Evolutionary conservation across 1,140 invertebrate species (phyloP).

Genomic region (Rhagoletis zephyria): DNA sequence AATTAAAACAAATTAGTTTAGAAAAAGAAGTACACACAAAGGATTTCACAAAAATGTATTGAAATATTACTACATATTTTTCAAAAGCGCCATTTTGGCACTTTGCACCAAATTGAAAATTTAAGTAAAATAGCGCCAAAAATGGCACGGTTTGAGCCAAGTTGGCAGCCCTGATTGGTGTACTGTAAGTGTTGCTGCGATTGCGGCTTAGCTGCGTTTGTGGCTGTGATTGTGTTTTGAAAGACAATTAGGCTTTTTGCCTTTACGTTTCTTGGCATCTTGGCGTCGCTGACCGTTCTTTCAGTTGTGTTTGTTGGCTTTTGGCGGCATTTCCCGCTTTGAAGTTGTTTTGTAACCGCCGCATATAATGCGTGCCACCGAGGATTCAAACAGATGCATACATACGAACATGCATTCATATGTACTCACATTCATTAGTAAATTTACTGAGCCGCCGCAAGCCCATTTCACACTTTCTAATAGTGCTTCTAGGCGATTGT

Average conservation of each 20-base stretch:
- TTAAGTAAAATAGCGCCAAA: too few species aligned
- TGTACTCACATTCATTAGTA: not conserved
- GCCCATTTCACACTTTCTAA: conserved; percentile 36
- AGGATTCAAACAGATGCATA: not conserved
- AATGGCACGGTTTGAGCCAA: too few species aligned
- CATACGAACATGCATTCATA: not conserved
- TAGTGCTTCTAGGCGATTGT: conserved; percentile 13
- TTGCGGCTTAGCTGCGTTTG: conserved; percentile 23
- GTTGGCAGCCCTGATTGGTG: not conserved
- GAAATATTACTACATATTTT: too few species aligned
- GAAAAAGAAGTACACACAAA: too few species aligned
- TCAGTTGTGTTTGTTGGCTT: not conserved
- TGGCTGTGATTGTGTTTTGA: conserved; percentile 46
- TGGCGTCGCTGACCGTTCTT: not conserved
- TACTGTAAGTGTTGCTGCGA: not conserved
- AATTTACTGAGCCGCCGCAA: not conserved
- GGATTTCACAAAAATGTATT: too few species aligned
- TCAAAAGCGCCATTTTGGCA: too few species aligned
- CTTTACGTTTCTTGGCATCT: not conserved
- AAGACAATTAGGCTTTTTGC: conserved; percentile 50
- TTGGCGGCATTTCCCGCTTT: conserved; percentile 35
- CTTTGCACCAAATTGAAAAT: too few species aligned
- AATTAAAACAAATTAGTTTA: too few species aligned
- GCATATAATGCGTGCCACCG: conserved; percentile 27
- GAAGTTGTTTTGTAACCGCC: conserved; percentile 27